Evolutionary conservation across 2,113 vertebrate species (phyloP).

Genomic region (Crocuta crocuta): DNA sequence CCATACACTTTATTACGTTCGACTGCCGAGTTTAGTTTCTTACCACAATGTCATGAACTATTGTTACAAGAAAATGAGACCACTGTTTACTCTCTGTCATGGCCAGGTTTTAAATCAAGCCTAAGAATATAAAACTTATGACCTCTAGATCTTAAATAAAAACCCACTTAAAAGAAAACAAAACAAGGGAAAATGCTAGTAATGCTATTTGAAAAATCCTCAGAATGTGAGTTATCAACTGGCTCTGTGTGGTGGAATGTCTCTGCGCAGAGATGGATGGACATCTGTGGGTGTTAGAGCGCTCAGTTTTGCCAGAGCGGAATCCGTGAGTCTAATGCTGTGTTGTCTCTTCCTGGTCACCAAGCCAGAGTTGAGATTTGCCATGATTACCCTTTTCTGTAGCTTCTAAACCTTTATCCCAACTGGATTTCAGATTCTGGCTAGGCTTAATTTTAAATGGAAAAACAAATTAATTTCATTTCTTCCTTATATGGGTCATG

Average conservation of each 20-base stretch:
- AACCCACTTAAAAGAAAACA: slow-evolving; percentile 73
- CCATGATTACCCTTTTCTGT: neutral
- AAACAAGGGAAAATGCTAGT: slow-evolving; percentile 72
- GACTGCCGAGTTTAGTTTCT: slow-evolving; percentile 35
- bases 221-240: slow-evolving; percentile 67
- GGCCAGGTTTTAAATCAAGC: slow-evolving; percentile 66
- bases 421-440: neutral
- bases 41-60: slow-evolving; percentile 60
- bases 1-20: neutral
- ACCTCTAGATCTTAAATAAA: slow-evolving; percentile 70
- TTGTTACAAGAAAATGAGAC: slow-evolving; percentile 61
- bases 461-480: slow-evolving; percentile 62
- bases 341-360: slow-evolving; percentile 4
- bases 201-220: slow-evolving; percentile 72
- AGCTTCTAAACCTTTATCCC: slow-evolving; percentile 39
- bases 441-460: slow-evolving; percentile 56
- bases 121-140: slow-evolving; percentile 62
- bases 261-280: neutral
- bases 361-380: slow-evolving; percentile 25
- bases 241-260: slow-evolving; percentile 55
- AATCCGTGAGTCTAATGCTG: neutral
- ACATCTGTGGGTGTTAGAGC: neutral
- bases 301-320: neutral
- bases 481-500: neutral
- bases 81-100: slow-evolving; percentile 64